These are phyloP conservation scores for Paracanthobrama guichenoti DNA, from an alignment of 2,113 vertebrate species.

Conservation along the genomic window DNA sequence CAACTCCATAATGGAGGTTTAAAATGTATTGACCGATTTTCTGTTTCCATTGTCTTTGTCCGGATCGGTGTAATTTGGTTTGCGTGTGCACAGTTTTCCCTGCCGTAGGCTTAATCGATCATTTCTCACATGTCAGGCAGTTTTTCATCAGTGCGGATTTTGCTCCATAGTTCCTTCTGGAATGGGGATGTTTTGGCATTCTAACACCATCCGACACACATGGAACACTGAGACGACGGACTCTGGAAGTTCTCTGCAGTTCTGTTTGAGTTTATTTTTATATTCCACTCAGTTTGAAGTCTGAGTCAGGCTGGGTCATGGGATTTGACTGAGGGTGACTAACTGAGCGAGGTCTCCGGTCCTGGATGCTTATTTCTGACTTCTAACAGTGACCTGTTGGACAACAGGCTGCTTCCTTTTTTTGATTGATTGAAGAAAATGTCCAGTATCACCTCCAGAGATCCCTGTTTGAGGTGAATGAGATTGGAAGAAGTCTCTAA, in stretches of 20 bases:
- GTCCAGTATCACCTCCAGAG: neutral
- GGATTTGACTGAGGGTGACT: conserved; percentile 41
- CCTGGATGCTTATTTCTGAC: conserved; percentile 28
- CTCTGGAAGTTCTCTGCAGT: conserved; percentile 21
- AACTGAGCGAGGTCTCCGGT: conserved; percentile 1
- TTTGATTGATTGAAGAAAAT: neutral
- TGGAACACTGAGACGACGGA: neutral
- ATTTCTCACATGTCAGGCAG: neutral
- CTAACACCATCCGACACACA: neutral
- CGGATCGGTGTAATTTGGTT: neutral
- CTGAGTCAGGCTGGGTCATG: conserved; percentile 54
- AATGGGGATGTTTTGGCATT: conserved; percentile 23
- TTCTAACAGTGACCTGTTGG: neutral
- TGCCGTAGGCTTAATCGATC: conserved; percentile 16
- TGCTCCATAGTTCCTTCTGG: neutral
- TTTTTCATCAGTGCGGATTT: neutral
- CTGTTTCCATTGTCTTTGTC: neutral
- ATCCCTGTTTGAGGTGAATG: neutral
- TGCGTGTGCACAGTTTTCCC: conserved; percentile 3
- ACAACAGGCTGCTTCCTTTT: neutral
- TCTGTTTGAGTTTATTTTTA: conserved; percentile 41
- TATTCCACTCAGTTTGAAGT: neutral
- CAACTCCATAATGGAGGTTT: conserved; percentile 13
- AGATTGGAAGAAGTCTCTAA: neutral
- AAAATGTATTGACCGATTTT: conserved; percentile 5